Percentiles rank a stretch among this genome's conserved stretches.
phyloP scores from a whole-genome alignment of 2,797 vertebrate species.

The Erethizon dorsatum region DNA sequence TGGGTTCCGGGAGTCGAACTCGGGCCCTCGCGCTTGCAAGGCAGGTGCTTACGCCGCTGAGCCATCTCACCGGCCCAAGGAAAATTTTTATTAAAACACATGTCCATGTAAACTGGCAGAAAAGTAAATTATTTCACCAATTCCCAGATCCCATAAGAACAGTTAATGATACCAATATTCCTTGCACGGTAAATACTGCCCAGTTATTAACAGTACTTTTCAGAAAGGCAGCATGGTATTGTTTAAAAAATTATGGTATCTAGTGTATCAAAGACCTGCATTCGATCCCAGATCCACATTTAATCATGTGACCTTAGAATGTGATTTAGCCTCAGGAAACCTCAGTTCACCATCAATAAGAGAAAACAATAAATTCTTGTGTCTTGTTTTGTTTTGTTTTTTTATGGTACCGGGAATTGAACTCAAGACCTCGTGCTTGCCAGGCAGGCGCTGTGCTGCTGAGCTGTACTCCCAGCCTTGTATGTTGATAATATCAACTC shows the following conservation, averaged over 20 bases:
- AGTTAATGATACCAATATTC: not conserved
- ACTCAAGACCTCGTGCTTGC: too few species aligned
- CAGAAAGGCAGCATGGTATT: not conserved
- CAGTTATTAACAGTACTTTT: not conserved
- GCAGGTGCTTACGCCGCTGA: too few species aligned
- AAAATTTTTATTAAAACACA: conserved; percentile 54
- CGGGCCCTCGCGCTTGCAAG: too few species aligned
- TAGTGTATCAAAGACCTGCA: not conserved
- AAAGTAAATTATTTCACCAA: conserved; percentile 15
- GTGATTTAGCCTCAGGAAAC: not conserved
- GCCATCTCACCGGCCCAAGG: too few species aligned
- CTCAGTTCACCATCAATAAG: conserved; percentile 18
- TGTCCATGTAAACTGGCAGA: conserved; percentile 22
- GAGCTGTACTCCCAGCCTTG: not conserved
- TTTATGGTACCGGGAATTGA: too few species aligned
- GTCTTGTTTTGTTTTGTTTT: too few species aligned
- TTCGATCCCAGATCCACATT: not conserved
- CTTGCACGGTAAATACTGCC: not conserved
- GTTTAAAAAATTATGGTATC: not conserved
- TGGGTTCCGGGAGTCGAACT: too few species aligned
- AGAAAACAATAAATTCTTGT: not conserved
- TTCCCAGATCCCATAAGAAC: conserved; percentile 12
- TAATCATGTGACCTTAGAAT: not conserved
- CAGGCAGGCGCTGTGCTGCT: too few species aligned
- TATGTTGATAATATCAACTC: not conserved